Percentiles rank a stretch among this genome's conserved stretches.
Evolutionary conservation across 2,113 vertebrate genomes (phyloP).

Genomic region (Deroptyus accipitrinus): DNA sequence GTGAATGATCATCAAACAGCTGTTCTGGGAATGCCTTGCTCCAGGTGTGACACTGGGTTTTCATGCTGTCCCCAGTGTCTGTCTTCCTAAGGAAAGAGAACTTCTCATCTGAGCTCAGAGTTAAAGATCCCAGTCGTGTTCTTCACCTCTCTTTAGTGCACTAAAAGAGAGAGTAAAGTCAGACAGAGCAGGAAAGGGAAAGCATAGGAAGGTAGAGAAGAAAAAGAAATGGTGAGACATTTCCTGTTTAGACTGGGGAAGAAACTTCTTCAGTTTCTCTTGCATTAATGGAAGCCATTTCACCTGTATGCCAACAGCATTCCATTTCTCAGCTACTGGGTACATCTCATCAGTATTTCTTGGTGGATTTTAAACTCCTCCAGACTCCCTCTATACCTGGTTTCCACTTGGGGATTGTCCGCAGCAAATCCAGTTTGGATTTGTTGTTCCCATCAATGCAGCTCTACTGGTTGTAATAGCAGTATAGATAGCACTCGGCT

Average conservation of each 20-base stretch:
- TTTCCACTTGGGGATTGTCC: not conserved
- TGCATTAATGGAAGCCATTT: not conserved
- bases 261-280: not conserved
- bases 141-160: not conserved
- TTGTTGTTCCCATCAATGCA: conserved; percentile 25
- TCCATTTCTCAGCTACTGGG: not conserved
- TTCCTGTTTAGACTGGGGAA: not conserved
- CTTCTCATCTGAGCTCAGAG: not conserved
- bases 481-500: not conserved
- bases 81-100: not conserved
- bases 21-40: not conserved
- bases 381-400: not conserved
- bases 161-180: not conserved
- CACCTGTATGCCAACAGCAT: not conserved
- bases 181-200: not conserved
- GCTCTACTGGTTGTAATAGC: not conserved
- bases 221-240: not conserved
- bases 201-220: not conserved
- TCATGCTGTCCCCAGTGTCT: not conserved
- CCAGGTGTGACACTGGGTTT: not conserved
- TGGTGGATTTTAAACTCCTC: not conserved
- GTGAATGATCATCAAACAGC: not conserved
- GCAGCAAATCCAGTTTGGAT: not conserved
- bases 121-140: not conserved
- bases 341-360: not conserved